Conservation (phyloP, 2,797 vertebrate species). For the Pangasius larnaudii region DNA sequence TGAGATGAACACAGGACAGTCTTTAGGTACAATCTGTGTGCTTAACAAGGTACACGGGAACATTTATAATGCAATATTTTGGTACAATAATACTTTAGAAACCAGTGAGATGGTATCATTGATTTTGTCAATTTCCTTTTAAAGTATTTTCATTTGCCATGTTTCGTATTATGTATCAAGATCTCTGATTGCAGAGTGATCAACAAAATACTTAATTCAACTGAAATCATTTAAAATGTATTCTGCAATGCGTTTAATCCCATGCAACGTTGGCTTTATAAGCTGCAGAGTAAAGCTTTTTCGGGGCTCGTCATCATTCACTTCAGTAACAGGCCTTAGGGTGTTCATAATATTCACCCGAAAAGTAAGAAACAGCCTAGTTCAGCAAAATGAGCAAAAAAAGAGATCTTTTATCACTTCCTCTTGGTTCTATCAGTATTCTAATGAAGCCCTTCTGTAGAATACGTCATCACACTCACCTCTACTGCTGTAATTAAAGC, state of each 20-base stretch:
- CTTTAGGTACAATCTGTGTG: background rate
- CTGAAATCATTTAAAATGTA: background rate
- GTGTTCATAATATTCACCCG: background rate
- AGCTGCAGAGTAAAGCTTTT: background rate
- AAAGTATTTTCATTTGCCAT: background rate
- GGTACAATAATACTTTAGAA: background rate
- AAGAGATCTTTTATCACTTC: background rate
- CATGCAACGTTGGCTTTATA: background rate
- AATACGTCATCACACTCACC: background rate
- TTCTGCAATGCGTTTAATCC: background rate
- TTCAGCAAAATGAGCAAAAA: background rate
- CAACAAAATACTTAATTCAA: background rate
- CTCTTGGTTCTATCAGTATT: background rate
- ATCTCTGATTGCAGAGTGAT: too few relatives aligned
- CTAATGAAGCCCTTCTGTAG: background rate
- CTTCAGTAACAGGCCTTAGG: background rate
- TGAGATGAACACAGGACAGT: background rate
- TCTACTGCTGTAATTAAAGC: background rate
- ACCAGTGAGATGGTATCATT: background rate
- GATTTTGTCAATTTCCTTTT: background rate
- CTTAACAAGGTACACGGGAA: background rate
- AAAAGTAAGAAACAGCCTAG: background rate
- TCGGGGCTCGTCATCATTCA: background rate
- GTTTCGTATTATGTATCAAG: background rate
- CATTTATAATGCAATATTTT: background rate